Base-by-base conservation (phyloP, 2,888 invertebrate genomes). In the Theretra japonica region DNA sequence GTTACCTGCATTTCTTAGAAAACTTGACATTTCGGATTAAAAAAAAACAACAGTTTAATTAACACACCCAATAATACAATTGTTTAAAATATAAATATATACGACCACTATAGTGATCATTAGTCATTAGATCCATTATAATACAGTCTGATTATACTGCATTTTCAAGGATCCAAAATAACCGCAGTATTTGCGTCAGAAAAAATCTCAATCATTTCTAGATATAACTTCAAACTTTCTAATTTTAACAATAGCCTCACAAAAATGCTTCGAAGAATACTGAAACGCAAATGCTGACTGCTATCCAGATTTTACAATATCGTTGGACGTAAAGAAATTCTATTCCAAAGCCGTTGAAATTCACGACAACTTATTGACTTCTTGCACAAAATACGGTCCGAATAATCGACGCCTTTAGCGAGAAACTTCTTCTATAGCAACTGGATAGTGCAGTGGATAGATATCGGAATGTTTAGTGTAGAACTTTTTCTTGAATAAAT, bases 261-360 rank as follows among this genome's bases (percentile, higher is more conserved):
- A 59, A 53, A 53, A 53, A 53, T 5, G 5, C 5, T 5, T 59
- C 11, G 1, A 5, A 59, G 23, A 28, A 59, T 25, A 4, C 17
- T 59, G 11, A 11, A 21, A 23, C 23, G 17, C 58, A 25, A 59
- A 15, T 59, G 17, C 15, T 28, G 58, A 59, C 23, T 57, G 28
- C 17, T 28, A 15, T 59, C 15, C 15, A 25, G 19, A 59, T 59
- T 28, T 2, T 17, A 25, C 4, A 25, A 25, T 28, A 59, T 59
- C 23, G 25, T 5, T 11, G 58, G 58, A 59, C 17, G 28, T 25
- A 59, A 53, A 59, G 15, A 17, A 25, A 59, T 59, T 25, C 23
- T 17, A 59, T 25, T 59, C 23, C 17, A 59, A 59, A 59, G 58
- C 58, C 15, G 25, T 53, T 53, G 58, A 23, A 59, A 59, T 59